Evolutionary conservation across 2,113 vertebrate species (phyloP).

Genomic region (Sigmodon hispidus): DNA sequence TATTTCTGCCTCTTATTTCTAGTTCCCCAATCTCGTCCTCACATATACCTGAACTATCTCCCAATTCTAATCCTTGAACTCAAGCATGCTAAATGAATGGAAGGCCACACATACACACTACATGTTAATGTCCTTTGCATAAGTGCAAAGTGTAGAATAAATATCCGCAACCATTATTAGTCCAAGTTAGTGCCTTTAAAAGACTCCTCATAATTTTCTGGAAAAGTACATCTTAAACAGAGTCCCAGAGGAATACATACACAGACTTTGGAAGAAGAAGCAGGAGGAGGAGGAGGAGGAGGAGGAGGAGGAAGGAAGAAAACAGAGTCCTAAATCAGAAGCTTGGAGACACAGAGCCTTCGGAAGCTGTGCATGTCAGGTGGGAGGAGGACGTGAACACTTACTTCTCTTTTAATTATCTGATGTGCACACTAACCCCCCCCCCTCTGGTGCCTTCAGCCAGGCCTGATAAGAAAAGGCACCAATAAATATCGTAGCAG

Average conservation of each 20-base stretch:
- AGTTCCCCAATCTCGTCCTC: neutral
- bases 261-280: slow-evolving; percentile 48
- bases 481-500: slow-evolving; percentile 73
- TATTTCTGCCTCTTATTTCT: accelerated
- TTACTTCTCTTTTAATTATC: slow-evolving; percentile 89
- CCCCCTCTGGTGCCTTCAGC: slow-evolving; percentile 82
- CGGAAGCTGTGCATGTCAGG: slow-evolving; percentile 65
- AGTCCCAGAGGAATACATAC: slow-evolving; percentile 14
- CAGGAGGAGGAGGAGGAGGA: slow-evolving; percentile 44
- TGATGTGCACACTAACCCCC: slow-evolving; percentile 78
- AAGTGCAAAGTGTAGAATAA: neutral
- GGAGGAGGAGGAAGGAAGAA: slow-evolving; percentile 20
- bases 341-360: slow-evolving; percentile 55
- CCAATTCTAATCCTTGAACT: neutral
- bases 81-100: neutral
- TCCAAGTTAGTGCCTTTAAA: slow-evolving; percentile 54
- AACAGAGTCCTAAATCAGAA: slow-evolving; percentile 68
- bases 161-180: neutral
- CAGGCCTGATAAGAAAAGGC: slow-evolving; percentile 75
- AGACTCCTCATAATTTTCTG: slow-evolving; percentile 53
- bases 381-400: slow-evolving; percentile 79
- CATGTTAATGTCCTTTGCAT: neutral
- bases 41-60: neutral
- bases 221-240: slow-evolving; percentile 24
- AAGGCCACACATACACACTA: neutral